Conservation (phyloP, 2,797 vertebrate species). For the Gambusia yucatana region DNA sequence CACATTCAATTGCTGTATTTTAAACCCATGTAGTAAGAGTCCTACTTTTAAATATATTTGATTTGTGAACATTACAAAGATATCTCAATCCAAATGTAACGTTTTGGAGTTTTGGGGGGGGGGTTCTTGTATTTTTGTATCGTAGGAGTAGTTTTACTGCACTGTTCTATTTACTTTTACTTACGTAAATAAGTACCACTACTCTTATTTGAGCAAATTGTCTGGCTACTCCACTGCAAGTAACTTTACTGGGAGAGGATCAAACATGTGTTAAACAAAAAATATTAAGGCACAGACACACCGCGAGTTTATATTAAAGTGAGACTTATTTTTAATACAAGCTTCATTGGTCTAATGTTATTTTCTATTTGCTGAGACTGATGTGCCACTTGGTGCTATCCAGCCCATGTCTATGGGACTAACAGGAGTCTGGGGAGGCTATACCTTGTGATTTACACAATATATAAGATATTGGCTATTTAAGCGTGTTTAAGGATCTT, state of each 20-base stretch:
- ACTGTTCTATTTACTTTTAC: not conserved
- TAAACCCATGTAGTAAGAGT: not conserved
- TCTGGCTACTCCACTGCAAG: not conserved
- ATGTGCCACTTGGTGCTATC: not conserved
- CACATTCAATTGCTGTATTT: not conserved
- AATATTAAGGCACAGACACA: not conserved
- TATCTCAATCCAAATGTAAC: not conserved
- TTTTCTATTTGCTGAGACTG: not conserved
- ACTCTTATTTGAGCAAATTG: not conserved
- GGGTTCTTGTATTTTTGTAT: no score
- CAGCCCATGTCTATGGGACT: not conserved
- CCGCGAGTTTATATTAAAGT: not conserved
- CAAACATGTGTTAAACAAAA: not conserved
- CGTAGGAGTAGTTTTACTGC: no score
- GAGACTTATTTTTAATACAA: not conserved
- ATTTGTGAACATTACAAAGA: not conserved
- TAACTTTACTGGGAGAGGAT: not conserved
- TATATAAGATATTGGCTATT: not conserved
- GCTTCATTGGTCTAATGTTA: not conserved
- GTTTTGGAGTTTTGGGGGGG: no score
- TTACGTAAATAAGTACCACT: not conserved
- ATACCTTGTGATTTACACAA: not conserved
- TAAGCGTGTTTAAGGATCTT: not conserved
- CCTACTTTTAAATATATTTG: not conserved
- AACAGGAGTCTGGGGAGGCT: not conserved